Base-by-base conservation (phyloP, 2,888 invertebrate genomes). In the Brenthis hecate region DNA sequence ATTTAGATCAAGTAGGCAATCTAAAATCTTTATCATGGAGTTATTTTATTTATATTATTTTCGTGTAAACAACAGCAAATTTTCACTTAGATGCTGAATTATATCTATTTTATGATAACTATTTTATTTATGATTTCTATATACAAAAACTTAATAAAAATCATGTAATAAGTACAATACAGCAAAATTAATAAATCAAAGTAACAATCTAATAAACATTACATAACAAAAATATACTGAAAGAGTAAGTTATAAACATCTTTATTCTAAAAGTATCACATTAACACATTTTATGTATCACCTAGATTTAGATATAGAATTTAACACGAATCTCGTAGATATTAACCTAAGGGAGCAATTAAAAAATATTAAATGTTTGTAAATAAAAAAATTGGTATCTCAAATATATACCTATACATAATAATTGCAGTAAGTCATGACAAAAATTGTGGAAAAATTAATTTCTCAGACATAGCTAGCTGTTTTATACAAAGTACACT, bases 321-420 rank as follows among this genome's bases (percentile, higher is more conserved):
- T 70, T 76, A 78, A 81, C 82, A 85, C 82, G 77, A 76, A 83
- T 77, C 79, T 77, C 86, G 88, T 89, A 90, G 88, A 86, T 86
- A 86, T 82, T 85, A 83, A 89, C 81, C 83, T 91, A 90, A 90
- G 91, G 92, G 92, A 91, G 85, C 91, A 91, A 92, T 86, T 89
- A 86, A 83, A 83, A 82, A 72, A 72, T 74, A 73, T 69, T 77
- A 76, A 60, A 60, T 50, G 11, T 82, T 81, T 86, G 84, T 88
- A 87, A 79, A 85, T 84, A 86, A 76, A 72, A 75, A 75, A 84
- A 83, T 79, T 82, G 75, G 76, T 83, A 82, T 82, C 78, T 82
- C 79, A 77, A 28, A n/a, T 61, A 67, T 28, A 60, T 64, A 57
- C 55, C 11, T 47, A 57, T 43, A 43, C 16, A 13, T 55, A 53